phyloP scores from a whole-genome alignment of 2,113 vertebrate species.

The Colistium nudipinnis region DNA sequence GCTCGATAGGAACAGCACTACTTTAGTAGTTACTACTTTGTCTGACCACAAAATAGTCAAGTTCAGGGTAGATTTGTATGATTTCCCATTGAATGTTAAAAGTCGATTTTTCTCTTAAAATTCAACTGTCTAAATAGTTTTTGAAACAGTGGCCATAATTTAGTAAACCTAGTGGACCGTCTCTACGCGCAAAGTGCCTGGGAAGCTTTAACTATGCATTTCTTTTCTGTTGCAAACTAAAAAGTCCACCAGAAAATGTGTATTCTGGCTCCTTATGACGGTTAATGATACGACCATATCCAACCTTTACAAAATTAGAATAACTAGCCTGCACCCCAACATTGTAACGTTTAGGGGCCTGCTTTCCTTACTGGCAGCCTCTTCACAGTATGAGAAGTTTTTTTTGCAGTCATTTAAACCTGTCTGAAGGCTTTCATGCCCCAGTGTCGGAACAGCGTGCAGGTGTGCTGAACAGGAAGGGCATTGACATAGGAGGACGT shows the following conservation, averaged over 20 bases:
- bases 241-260: background rate
- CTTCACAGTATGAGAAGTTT: background rate
- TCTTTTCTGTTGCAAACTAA: too few species aligned
- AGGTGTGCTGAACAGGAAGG: slow-evolving; percentile 70
- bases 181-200: background rate
- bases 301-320: background rate
- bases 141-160: too few species aligned
- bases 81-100: too few species aligned
- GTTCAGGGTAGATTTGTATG: too few species aligned
- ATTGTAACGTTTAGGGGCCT: background rate
- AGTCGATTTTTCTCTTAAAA: too few species aligned
- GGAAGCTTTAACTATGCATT: background rate
- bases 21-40: too few species aligned
- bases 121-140: too few species aligned
- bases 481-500: slow-evolving; percentile 66
- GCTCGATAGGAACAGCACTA: too few species aligned
- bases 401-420: background rate
- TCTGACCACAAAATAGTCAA: slow-evolving; percentile 30
- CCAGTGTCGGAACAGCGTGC: slow-evolving; percentile 45
- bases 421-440: slow-evolving; percentile 42
- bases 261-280: background rate
- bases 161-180: too few species aligned
- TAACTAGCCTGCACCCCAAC: slow-evolving; percentile 3
- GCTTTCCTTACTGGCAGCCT: background rate
- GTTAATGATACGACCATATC: background rate